Evolutionary conservation across 1,140 invertebrate genomes (phyloP).

Genomic region (Drosophila repleta): DNA sequence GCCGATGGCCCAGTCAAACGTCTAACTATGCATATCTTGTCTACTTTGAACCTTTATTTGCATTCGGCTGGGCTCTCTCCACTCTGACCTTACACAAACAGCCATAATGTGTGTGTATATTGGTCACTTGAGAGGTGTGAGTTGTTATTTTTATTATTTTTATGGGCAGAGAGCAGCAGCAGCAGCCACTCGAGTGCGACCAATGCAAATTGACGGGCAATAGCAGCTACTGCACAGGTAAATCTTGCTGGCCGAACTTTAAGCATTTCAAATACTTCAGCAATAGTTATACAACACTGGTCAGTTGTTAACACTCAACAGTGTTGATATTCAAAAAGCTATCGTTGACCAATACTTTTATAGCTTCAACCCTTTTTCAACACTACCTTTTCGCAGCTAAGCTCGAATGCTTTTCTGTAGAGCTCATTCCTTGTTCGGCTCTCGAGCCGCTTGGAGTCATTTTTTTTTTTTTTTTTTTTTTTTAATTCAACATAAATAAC

Average conservation of each 20-base stretch:
- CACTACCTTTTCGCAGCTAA: background rate
- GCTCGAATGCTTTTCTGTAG: background rate
- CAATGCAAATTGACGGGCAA: conserved; percentile 7
- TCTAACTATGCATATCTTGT: too few species aligned
- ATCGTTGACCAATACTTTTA: background rate
- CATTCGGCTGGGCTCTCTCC: conserved; percentile 39
- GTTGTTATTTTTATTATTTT: conserved; percentile 23
- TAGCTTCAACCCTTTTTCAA: background rate
- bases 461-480: too few species aligned
- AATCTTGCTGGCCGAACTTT: background rate
- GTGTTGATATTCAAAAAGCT: background rate
- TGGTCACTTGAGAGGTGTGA: conserved; percentile 37
- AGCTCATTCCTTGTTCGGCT: background rate
- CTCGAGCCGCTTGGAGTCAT: background rate
- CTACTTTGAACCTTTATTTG: conserved; percentile 60
- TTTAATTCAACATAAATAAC: background rate
- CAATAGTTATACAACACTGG: background rate
- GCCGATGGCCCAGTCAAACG: conserved; percentile 30
- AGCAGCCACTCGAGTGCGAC: conserved; percentile 19
- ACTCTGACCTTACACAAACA: conserved; percentile 60
- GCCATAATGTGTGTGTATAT: conserved; percentile 20
- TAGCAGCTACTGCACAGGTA: background rate
- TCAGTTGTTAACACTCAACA: too few species aligned
- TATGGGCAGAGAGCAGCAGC: conserved; percentile 13
- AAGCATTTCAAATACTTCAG: background rate